Evolutionary conservation across 2,113 vertebrate species (phyloP).

Genomic region (Cariama cristata): DNA sequence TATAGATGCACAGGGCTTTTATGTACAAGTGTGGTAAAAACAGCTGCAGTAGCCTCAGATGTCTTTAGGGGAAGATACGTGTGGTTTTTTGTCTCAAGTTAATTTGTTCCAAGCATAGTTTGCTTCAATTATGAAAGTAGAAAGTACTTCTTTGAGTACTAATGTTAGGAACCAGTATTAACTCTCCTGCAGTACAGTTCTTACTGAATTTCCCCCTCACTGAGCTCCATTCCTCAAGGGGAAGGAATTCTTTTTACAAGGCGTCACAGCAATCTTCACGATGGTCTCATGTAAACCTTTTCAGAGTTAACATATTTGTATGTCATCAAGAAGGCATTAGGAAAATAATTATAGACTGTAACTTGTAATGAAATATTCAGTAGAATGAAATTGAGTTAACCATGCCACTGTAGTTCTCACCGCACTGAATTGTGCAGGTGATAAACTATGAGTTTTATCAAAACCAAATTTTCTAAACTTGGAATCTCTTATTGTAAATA

Average conservation of each 20-base stretch:
- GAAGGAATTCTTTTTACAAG: not conserved
- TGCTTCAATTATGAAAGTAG: not conserved
- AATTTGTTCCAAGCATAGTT: not conserved
- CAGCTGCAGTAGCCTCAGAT: not conserved
- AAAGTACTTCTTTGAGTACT: not conserved
- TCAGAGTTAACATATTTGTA: not conserved
- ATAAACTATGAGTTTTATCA: not conserved
- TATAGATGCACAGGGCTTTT: not conserved
- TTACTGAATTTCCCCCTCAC: not conserved
- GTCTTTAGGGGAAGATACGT: not conserved
- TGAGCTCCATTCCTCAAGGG: not conserved
- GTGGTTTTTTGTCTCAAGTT: not conserved
- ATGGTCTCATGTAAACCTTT: not conserved
- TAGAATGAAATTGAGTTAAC: not conserved
- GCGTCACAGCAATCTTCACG: not conserved
- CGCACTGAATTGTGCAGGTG: too few relatives aligned
- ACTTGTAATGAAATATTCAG: not conserved
- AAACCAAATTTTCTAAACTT: not conserved
- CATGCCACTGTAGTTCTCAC: not conserved
- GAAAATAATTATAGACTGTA: not conserved
- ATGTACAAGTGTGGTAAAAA: not conserved
- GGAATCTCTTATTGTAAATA: not conserved
- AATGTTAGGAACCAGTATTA: not conserved
- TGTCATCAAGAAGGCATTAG: not conserved
- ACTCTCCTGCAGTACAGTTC: not conserved